Evolutionary conservation across 2,113 vertebrate genomes (phyloP), one percentile per base, ranked within the genome.

Genomic region (Menidia beryllina): DNA sequence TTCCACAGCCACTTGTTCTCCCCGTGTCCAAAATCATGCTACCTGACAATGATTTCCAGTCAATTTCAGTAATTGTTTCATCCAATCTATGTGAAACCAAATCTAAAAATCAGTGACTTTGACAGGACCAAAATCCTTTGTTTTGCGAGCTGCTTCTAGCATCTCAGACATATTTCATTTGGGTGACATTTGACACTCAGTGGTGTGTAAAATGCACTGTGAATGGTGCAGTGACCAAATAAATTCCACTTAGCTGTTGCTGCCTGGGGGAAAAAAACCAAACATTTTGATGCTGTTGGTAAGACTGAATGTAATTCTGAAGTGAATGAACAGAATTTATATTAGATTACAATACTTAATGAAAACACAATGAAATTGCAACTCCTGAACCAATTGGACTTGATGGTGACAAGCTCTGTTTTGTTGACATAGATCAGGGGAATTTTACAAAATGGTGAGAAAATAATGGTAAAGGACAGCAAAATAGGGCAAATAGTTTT

Each of bases 271-370:
- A 72, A 58, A 20, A 48, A 71, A 55, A 62, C 74, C 51, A n/a
- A n/a, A 19, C 62, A 75, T 75, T 78, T 75, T 23, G 19, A 61
- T 53, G 49, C 3, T 7, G 72, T 49, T 72, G 69, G 65, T 78
- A 59, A 69, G 10, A 49, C 23, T 23, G 63, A 65, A 53, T 64
- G 51, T 13, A 14, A 45, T n/a, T n/a, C n/a, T n/a, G n/a, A n/a
- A n/a, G n/a, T n/a, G n/a, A n/a, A n/a, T n/a, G n/a, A n/a, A n/a
- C n/a, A n/a, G n/a, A n/a, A n/a, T n/a, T n/a, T n/a, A n/a, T n/a
- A n/a, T n/a, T n/a, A n/a, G n/a, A n/a, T n/a, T n/a, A n/a, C n/a
- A n/a, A n/a, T n/a, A n/a, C n/a, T n/a, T n/a, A n/a, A n/a, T n/a
- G n/a, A n/a, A n/a, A n/a, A n/a, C n/a, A n/a, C n/a, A n/a, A n/a